Evolutionary conservation across 2,113 vertebrate genomes (phyloP).

Genomic region (Catharus minimus): DNA sequence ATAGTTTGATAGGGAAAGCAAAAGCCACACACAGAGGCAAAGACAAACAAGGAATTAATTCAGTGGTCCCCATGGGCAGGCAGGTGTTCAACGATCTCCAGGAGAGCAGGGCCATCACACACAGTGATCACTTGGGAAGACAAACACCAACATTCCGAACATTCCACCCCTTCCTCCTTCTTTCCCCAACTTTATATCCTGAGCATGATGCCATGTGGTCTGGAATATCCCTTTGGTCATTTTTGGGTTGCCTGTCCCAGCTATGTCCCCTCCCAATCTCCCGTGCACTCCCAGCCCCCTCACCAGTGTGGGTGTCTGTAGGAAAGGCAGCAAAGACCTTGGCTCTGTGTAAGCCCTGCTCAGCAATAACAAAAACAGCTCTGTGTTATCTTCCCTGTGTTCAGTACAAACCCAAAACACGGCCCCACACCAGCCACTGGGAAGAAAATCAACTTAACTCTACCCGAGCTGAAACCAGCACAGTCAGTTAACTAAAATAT

Average conservation of each 20-base stretch:
- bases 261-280: neutral
- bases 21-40: neutral
- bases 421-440: neutral
- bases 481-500: neutral
- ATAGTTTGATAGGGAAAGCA: neutral
- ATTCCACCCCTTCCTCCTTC: neutral
- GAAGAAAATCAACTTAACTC: neutral
- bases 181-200: neutral
- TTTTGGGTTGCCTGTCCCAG: neutral
- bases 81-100: neutral
- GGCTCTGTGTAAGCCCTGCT: neutral
- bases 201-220: neutral
- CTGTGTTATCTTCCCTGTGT: neutral
- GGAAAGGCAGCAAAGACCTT: neutral
- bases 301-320: neutral
- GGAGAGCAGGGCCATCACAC: neutral
- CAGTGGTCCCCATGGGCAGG: neutral
- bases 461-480: neutral
- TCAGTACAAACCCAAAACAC: neutral
- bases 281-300: neutral
- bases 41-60: neutral
- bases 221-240: neutral
- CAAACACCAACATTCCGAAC: neutral
- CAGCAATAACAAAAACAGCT: neutral
- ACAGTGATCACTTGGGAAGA: neutral